Conservation (phyloP, 1,140 invertebrate species). For the Dendrolimus punctatus region DNA sequence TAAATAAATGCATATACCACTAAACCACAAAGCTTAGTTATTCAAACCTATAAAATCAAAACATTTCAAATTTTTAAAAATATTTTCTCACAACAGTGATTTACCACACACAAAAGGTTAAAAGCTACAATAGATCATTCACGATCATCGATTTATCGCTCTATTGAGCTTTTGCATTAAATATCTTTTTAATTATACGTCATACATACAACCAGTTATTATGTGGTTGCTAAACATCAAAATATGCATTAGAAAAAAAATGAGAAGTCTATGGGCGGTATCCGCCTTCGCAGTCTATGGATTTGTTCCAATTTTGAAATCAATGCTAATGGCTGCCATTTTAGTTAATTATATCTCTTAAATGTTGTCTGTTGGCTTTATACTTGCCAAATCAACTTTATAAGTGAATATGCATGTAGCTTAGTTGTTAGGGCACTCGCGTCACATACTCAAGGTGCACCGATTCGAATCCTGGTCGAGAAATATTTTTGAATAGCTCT, state of each 20-base stretch:
- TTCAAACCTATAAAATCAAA: constrained; percentile 1
- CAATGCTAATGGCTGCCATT: constrained; percentile 33
- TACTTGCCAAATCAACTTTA: no score
- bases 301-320: constrained; percentile 43
- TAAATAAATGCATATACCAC: no score
- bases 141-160: constrained; percentile 36
- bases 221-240: constrained; percentile 53
- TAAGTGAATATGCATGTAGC: no score
- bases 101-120: constrained; percentile 6
- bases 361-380: constrained; percentile 11
- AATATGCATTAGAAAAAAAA: constrained; percentile 27
- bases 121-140: constrained; percentile 9
- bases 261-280: constrained; percentile 16
- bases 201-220: constrained; percentile 33
- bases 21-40: no score
- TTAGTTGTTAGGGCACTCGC: no score
- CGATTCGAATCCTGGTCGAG: no score
- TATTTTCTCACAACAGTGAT: not conserved
- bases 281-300: constrained; percentile 25
- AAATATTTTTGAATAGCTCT: no score
- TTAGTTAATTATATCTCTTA: constrained; percentile 33
- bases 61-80: not conserved
- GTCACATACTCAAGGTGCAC: no score
- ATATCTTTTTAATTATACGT: constrained; percentile 52
- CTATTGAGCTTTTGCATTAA: constrained; percentile 43